Evolutionary conservation across 2,888 invertebrate species (phyloP).

Genomic region (Eudemis profundana): DNA sequence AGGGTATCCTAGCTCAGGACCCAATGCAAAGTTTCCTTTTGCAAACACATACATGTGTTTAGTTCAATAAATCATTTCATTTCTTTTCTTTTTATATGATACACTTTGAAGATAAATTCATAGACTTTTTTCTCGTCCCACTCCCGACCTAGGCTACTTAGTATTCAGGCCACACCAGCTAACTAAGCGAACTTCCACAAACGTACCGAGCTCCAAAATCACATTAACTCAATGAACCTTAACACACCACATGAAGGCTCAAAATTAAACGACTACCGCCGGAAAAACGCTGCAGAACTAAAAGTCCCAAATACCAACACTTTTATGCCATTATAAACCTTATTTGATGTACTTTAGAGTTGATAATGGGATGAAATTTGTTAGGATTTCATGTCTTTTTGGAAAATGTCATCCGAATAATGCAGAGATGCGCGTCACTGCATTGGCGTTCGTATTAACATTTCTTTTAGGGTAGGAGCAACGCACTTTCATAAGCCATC

Average conservation of each 20-base stretch:
- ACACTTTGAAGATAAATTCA: neutral
- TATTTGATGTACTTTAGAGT: neutral
- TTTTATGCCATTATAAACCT: neutral
- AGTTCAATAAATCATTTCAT: too few species aligned
- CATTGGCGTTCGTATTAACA: constrained; percentile 50
- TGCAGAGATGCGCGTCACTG: constrained; percentile 60
- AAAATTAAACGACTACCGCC: constrained; percentile 8
- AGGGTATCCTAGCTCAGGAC: too few species aligned
- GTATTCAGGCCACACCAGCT: constrained; percentile 46
- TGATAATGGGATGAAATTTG: neutral
- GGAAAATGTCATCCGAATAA: constrained; percentile 53
- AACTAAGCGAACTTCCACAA: constrained; percentile 62
- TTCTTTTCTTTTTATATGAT: too few species aligned
- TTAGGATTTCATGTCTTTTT: neutral
- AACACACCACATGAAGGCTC: neutral
- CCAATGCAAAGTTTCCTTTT: too few species aligned
- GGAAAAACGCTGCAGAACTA: neutral
- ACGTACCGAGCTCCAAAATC: constrained; percentile 51
- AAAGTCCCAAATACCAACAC: neutral
- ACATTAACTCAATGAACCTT: constrained; percentile 11
- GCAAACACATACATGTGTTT: too few species aligned
- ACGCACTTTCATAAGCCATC: constrained; percentile 49
- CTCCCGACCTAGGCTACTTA: constrained; percentile 39
- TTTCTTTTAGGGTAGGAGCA: constrained; percentile 55
- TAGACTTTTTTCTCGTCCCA: neutral